Evolutionary conservation across 2,888 invertebrate genomes (phyloP).

Genomic region (Apotomis betuletana): DNA sequence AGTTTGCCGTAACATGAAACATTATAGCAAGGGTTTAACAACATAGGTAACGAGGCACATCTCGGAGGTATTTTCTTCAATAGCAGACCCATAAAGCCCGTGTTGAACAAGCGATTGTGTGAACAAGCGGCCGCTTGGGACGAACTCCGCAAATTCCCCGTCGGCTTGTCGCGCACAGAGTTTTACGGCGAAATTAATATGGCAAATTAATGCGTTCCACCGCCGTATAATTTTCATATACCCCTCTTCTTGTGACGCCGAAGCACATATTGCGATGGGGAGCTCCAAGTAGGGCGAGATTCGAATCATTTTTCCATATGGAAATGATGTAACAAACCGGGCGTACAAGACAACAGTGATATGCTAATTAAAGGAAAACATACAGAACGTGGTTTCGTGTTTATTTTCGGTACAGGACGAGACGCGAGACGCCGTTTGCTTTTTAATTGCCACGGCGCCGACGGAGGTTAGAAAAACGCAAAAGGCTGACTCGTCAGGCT

Average conservation of each 20-base stretch:
- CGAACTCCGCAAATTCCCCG: slow-evolving; percentile 79
- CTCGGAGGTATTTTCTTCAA: slow-evolving; percentile 43
- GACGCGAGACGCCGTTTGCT: slow-evolving; percentile 58
- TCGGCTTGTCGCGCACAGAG: slow-evolving; percentile 80
- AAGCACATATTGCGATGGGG: slow-evolving; percentile 57
- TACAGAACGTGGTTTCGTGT: slow-evolving; percentile 66
- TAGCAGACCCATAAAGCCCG: slow-evolving; percentile 43
- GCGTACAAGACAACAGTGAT: slow-evolving; percentile 80
- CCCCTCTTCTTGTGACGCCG: slow-evolving; percentile 75
- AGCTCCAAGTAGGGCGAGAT: slow-evolving; percentile 60
- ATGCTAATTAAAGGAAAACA: slow-evolving; percentile 83
- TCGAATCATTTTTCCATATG: slow-evolving; percentile 83
- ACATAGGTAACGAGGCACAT: slow-evolving; percentile 42
- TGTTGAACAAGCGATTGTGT: slow-evolving; percentile 62
- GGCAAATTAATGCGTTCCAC: slow-evolving; percentile 83
- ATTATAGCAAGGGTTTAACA: slow-evolving; percentile 39
- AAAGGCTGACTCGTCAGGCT: slow-evolving; percentile 22
- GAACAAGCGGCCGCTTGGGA: slow-evolving; percentile 80
- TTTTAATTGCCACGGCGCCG: slow-evolving; percentile 50
- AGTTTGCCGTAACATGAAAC: slow-evolving; percentile 30
- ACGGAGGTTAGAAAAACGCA: slow-evolving; percentile 25
- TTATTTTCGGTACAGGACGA: slow-evolving; percentile 72
- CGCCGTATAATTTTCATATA: slow-evolving; percentile 81
- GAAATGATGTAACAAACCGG: slow-evolving; percentile 77
- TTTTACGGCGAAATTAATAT: slow-evolving; percentile 85